Evolutionary conservation across 2,113 vertebrate species (phyloP).

Genomic region (Corythaeola cristata): DNA sequence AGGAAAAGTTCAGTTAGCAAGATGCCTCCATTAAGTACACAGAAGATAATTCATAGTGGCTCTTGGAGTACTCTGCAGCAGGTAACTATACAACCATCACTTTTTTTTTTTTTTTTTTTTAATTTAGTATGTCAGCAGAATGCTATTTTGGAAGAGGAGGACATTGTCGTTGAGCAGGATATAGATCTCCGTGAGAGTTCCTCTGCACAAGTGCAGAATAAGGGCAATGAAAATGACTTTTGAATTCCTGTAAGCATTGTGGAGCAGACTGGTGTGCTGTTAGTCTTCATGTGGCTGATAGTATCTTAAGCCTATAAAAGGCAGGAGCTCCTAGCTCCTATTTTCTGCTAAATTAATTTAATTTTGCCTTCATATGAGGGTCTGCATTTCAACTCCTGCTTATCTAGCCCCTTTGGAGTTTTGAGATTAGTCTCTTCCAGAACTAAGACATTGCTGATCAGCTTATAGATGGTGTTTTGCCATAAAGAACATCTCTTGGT

Average conservation of each 20-base stretch:
- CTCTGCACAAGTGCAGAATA: background rate
- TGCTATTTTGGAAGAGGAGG: background rate
- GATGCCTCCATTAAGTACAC: constrained; percentile 75
- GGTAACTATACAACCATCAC: constrained; percentile 68
- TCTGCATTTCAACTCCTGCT: background rate
- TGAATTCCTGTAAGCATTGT: background rate
- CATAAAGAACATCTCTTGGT: background rate
- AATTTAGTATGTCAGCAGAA: background rate
- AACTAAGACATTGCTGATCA: background rate
- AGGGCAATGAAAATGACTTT: background rate
- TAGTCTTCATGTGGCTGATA: background rate
- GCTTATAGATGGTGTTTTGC: background rate
- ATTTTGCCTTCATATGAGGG: background rate
- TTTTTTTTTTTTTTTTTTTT: background rate
- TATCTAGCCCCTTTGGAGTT: background rate
- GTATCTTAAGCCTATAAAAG: background rate
- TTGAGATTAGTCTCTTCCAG: background rate
- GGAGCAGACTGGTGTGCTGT: background rate
- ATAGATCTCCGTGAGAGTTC: background rate
- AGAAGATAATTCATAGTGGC: constrained; percentile 75
- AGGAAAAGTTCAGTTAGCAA: constrained; percentile 41
- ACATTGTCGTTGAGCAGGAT: background rate
- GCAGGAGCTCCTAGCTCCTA: background rate
- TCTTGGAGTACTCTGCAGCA: constrained; percentile 79
- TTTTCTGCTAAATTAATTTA: background rate